Evolutionary conservation across 2,888 invertebrate genomes (phyloP), one percentile per base, ranked within the genome.

Genomic region (Standfussiana lucernea): DNA sequence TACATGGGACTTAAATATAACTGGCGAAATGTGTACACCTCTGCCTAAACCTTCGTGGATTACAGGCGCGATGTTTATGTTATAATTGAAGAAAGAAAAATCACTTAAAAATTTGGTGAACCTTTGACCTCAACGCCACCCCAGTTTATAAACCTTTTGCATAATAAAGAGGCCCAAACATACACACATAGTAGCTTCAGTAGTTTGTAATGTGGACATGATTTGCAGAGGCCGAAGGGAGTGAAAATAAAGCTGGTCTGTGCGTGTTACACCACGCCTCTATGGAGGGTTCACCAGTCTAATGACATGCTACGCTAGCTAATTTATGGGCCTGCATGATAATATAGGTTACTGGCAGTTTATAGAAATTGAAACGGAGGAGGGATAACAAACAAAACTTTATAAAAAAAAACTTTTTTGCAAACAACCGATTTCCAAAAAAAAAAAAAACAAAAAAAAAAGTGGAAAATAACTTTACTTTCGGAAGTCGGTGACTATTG

Each of bases 141-240:
- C 71, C 70, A 42, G 24, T 77, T 68, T 72, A 80, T 66, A 74
- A 82, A 86, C 83, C 81, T 84, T 86, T 83, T 56, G 61, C 73
- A 80, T 79, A 53, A 73, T 74, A 72, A 77, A 67, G 53, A 75
- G 67, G 56, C 61, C 64, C 10, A 53, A 75, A 82, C 66, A 75
- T n/a, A 68, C 66, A 67, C 32, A 37, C 61, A 35, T 53, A 59
- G 73, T 4, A 50, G 32, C 42, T 65, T n/a, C 32, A 65, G 65
- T 69, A 68, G 70, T 77, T 62, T 50, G 32, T 66, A 7, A 72
- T 24, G 18, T 40, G 24, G 37, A 45, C 66, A 62, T 75, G 53
- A 75, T 62, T 79, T 15, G n/a, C 59, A 6, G 35, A 53, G 37
- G 50, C 32, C 28, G 42, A 73, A 50, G 59, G 56, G 28, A 21